Percentiles rank a stretch among this genome's conserved stretches.
Evolutionary conservation across 2,113 vertebrate genomes (phyloP).

Genomic region (Sphaerodactylus townsendi): DNA sequence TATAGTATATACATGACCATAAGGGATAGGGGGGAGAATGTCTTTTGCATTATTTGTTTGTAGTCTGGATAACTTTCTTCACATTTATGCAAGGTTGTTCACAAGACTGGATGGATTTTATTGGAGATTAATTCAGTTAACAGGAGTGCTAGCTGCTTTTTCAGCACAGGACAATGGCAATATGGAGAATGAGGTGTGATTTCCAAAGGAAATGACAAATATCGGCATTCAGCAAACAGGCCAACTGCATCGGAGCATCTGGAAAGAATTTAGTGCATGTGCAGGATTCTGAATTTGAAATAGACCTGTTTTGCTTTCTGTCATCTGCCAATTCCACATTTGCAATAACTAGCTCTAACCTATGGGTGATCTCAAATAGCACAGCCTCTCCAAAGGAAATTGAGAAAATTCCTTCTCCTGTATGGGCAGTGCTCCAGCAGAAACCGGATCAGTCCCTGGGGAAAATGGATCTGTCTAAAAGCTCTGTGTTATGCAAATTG

Average conservation of each 20-base stretch:
- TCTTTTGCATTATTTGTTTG: neutral
- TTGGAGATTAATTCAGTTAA: constrained; percentile 1
- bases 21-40: neutral
- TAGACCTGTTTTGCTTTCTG: constrained; percentile 56
- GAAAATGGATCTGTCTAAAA: constrained; percentile 3
- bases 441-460: constrained; percentile 27
- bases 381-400: constrained; percentile 65
- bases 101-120: neutral
- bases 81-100: neutral
- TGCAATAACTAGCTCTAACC: constrained; percentile 54
- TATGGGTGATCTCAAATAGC: constrained; percentile 50
- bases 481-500: neutral
- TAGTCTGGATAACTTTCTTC: neutral
- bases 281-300: constrained; percentile 46
- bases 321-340: constrained; percentile 44
- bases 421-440: constrained; percentile 52
- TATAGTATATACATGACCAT: neutral
- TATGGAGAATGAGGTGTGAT: constrained; percentile 40
- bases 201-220: constrained; percentile 33
- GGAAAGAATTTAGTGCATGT: constrained; percentile 55
- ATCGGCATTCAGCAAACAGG: constrained; percentile 42
- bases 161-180: constrained; percentile 45
- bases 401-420: constrained; percentile 68
- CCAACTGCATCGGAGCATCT: constrained; percentile 55
- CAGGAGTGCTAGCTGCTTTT: constrained; percentile 32